Conservation (phyloP, 2,888 invertebrate species). For the Strigamia transsilvanica region DNA sequence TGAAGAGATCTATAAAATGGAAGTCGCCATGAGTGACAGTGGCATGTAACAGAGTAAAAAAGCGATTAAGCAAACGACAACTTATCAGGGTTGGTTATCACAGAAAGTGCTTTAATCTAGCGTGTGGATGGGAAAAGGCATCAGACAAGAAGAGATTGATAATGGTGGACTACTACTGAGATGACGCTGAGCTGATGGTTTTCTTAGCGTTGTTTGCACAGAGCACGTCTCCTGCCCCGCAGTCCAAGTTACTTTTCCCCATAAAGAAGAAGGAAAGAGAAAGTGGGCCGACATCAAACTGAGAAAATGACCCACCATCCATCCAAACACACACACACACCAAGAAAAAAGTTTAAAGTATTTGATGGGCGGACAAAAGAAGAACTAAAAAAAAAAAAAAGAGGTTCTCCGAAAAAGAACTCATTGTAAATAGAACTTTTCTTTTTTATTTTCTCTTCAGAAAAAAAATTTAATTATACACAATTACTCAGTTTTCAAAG, state of each 20-base stretch:
- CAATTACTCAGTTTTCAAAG: background rate
- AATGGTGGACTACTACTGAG: constrained; percentile 32
- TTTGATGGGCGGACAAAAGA: constrained; percentile 34
- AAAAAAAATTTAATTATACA: background rate
- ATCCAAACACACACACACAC: constrained; percentile 1
- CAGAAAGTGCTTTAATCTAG: constrained; percentile 35
- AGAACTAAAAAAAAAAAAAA: background rate
- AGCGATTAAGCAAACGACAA: constrained; percentile 42
- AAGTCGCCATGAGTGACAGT: constrained; percentile 25
- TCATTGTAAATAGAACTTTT: background rate
- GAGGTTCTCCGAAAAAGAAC: background rate
- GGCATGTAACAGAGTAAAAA: constrained; percentile 11
- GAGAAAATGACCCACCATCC: constrained; percentile 39
- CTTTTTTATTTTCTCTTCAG: background rate
- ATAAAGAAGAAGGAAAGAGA: constrained; percentile 16
- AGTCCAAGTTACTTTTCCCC: constrained; percentile 35
- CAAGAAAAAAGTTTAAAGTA: constrained; percentile 34
- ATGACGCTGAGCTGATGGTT: constrained; percentile 38
- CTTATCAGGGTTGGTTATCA: constrained; percentile 32
- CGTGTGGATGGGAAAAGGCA: constrained; percentile 38
- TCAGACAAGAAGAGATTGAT: constrained; percentile 36
- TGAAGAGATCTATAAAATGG: constrained; percentile 33
- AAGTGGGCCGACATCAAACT: constrained; percentile 27
- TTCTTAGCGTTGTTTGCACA: constrained; percentile 36
- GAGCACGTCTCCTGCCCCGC: constrained; percentile 37